Percentiles rank a stretch among this genome's conserved stretches.
These are phyloP conservation scores for Andrena bucephala DNA, from an alignment of 2,888 invertebrate species.

Conservation along the genomic window DNA sequence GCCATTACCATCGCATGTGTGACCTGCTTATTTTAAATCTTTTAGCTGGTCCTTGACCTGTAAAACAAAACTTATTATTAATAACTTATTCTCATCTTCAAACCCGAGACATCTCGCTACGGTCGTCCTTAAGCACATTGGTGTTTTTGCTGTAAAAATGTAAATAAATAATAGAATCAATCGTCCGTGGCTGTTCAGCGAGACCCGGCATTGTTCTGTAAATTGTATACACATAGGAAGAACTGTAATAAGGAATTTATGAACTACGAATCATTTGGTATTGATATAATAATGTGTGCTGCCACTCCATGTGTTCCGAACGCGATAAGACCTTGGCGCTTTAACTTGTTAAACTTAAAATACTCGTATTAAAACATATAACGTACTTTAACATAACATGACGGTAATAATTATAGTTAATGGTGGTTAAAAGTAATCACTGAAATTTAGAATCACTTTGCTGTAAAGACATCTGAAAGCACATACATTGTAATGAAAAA, in stretches of 20 bases:
- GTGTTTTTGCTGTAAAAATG: conserved; percentile 39
- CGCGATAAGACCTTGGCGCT: conserved; percentile 38
- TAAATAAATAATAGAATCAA: conserved; percentile 29
- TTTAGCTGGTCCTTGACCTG: conserved; percentile 43
- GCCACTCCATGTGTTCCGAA: conserved; percentile 46
- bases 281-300: conserved; percentile 13
- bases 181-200: conserved; percentile 13
- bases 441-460: conserved; percentile 63
- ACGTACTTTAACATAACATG: conserved; percentile 59
- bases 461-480: conserved; percentile 66
- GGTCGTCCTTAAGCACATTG: neutral
- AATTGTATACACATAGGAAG: conserved; percentile 10
- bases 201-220: conserved; percentile 34
- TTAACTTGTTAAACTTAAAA: conserved; percentile 61
- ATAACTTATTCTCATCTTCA: conserved; percentile 16
- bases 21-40: conserved; percentile 7
- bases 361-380: conserved; percentile 59
- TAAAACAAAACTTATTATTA: conserved; percentile 58
- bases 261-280: conserved; percentile 39
- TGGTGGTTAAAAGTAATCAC: conserved; percentile 61
- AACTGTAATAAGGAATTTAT: conserved; percentile 26
- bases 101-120: neutral
- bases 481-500: conserved; percentile 60
- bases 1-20: conserved; percentile 23
- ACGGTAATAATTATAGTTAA: conserved; percentile 62